phyloP scores from a whole-genome alignment of 2,888 invertebrate species.

The Amphimallon solstitiale region DNA sequence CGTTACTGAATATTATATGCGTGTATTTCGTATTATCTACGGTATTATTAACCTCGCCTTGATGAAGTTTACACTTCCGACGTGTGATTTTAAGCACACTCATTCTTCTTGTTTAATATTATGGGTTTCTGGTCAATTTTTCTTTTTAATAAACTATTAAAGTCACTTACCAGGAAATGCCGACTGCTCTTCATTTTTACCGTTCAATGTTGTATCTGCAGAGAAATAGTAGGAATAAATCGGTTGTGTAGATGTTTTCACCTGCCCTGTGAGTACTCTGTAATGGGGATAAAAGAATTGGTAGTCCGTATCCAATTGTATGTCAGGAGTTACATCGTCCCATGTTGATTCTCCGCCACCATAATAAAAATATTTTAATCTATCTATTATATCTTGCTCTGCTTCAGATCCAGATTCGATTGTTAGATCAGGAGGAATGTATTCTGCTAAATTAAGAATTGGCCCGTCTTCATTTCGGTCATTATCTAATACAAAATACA shows the following conservation, averaged over 20 bases:
- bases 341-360: not conserved
- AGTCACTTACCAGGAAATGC: too few relatives aligned
- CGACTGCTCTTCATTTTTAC: too few relatives aligned
- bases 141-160: too few relatives aligned
- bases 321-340: not conserved
- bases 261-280: not conserved
- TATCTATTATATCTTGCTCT: not conserved
- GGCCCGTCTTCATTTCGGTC: not conserved
- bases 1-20: too few relatives aligned
- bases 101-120: too few relatives aligned
- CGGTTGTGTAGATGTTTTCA: not conserved
- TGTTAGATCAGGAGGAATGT: not conserved
- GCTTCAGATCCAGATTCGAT: not conserved
- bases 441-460: not conserved
- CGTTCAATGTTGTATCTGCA: constrained; percentile 5
- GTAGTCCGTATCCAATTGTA: constrained; percentile 21
- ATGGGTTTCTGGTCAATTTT: too few relatives aligned
- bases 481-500: too few relatives aligned
- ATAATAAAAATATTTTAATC: constrained; percentile 20
- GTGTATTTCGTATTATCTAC: too few relatives aligned
- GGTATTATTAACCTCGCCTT: too few relatives aligned
- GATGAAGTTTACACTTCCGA: too few relatives aligned
- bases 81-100: too few relatives aligned
- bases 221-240: constrained; percentile 31
- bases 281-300: constrained; percentile 19